These are phyloP conservation scores for Chaetodon auriga DNA, from an alignment of 2,113 vertebrate genomes.

Conservation along the genomic window DNA sequence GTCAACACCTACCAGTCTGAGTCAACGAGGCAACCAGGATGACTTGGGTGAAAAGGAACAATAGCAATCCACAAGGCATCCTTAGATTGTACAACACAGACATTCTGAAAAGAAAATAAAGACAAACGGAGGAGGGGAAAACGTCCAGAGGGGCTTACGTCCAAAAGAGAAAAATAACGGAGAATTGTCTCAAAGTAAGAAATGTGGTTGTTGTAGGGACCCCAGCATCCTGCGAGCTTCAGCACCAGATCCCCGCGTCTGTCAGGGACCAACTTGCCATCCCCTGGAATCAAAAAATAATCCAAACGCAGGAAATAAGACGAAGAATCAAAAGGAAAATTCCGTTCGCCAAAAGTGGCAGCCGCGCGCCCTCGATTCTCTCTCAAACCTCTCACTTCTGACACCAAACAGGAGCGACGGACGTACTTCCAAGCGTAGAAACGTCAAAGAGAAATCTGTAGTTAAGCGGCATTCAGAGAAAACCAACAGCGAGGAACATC, in stretches of 20 bases:
- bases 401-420: background rate
- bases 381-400: conserved; percentile 21
- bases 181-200: conserved; percentile 67
- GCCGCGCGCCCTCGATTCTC: conserved; percentile 13
- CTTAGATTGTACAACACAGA: conserved; percentile 42
- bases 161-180: conserved; percentile 16
- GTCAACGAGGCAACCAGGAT: conserved; percentile 63
- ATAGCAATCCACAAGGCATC: conserved; percentile 77
- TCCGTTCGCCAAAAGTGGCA: conserved; percentile 50
- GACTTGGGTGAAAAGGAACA: conserved; percentile 74
- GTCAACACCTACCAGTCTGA: conserved; percentile 75
- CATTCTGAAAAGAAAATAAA: conserved; percentile 4
- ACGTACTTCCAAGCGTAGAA: conserved; percentile 48
- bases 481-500: background rate
- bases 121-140: background rate
- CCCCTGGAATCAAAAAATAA: conserved; percentile 76
- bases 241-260: conserved; percentile 85
- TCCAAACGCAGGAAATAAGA: conserved; percentile 68
- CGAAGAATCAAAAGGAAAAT: conserved; percentile 29
- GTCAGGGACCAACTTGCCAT: conserved; percentile 85
- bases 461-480: conserved; percentile 22
- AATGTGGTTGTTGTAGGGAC: conserved; percentile 80
- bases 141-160: conserved; percentile 28
- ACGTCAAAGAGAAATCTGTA: background rate
- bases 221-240: conserved; percentile 89